Base-by-base conservation (phyloP, 2,888 invertebrate species). In the Brachylomia viminalis region DNA sequence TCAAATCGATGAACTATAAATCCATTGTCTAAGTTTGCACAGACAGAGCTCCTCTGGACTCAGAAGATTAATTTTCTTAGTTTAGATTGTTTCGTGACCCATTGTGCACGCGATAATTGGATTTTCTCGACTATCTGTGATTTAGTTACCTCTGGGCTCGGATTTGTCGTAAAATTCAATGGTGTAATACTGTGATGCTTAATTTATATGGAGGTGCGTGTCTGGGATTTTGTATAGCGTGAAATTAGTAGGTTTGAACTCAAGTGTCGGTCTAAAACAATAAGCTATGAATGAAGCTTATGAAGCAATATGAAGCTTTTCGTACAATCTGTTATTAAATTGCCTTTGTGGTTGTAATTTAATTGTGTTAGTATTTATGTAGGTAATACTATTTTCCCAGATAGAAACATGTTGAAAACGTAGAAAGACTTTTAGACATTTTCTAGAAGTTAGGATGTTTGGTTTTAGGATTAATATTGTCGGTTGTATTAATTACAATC, bases 51-150 rank as follows among this genome's bases (percentile, higher is more conserved):
- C 91, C 95, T 94, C 95, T 95, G 95, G 95, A 95, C 95, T 95
- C 94, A 91, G 96, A 95, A 96, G 96, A 96, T 96, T 96, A 96
- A 96, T 96, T 96, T 96, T 96, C 96, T 96, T 96, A 96, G 96
- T 96, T 96, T 95, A 95, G 95, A 96, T 96, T 96, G 96, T 96
- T 96, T 96, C 95, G 96, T 95, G 95, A 95, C 95, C 96, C 95
- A 96, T 96, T 96, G 96, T 96, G 95, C 95, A 94, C 89, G 95
- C 93, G 95, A 95, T 96, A 96, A 96, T 96, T 96, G 96, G 95
- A 96, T 96, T 96, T 95, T 94, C 94, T 93, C 93, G 91, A 93
- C 94, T 94, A 94, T 95, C 95, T 92, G 92, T 94, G 95, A 96
- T 96, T 96, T 94, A 95, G 94, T 95, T 95, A 95, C 95, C 95